Conservation (phyloP, 1,140 invertebrate species). For the Temnothorax longispinosus region DNA sequence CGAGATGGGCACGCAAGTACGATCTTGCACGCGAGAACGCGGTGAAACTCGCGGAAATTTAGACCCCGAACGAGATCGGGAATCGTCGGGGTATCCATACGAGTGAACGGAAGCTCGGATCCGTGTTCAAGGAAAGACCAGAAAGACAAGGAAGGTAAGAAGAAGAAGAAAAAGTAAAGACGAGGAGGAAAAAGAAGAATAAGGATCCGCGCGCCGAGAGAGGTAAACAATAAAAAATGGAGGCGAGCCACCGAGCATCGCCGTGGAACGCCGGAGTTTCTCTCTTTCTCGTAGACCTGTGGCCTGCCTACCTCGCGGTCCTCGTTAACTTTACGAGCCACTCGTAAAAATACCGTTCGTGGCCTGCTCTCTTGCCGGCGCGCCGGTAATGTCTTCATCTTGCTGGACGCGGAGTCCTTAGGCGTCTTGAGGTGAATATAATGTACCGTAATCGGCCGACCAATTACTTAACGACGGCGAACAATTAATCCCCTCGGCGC, state of each 20-base stretch:
- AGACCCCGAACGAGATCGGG: background rate
- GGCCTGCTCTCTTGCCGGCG: slow-evolving; percentile 75
- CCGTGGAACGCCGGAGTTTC: slow-evolving; percentile 67
- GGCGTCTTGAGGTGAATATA: slow-evolving; percentile 81
- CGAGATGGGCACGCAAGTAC: slow-evolving; percentile 42
- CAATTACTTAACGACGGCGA: slow-evolving; percentile 84
- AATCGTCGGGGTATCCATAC: slow-evolving; percentile 13
- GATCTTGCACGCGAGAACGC: slow-evolving; percentile 36
- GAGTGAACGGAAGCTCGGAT: slow-evolving; percentile 24
- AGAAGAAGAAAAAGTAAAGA: slow-evolving; percentile 40
- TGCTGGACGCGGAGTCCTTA: slow-evolving; percentile 78
- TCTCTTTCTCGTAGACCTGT: slow-evolving; percentile 66
- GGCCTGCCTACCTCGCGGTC: slow-evolving; percentile 74
- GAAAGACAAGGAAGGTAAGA: slow-evolving; percentile 11
- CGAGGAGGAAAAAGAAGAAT: slow-evolving; percentile 35
- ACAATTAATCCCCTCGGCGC: slow-evolving; percentile 79
- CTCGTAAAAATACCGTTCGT: slow-evolving; percentile 86
- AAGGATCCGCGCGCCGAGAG: background rate
- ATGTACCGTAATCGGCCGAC: slow-evolving; percentile 83
- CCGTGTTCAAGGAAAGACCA: background rate
- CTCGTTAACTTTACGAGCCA: slow-evolving; percentile 86
- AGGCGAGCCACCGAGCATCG: slow-evolving; percentile 69
- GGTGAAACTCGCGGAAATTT: slow-evolving; percentile 51
- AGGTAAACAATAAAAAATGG: slow-evolving; percentile 68
- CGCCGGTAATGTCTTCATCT: slow-evolving; percentile 85